phyloP scores from a whole-genome alignment of 2,888 invertebrate genomes.

The Schizotus pectinicornis region DNA sequence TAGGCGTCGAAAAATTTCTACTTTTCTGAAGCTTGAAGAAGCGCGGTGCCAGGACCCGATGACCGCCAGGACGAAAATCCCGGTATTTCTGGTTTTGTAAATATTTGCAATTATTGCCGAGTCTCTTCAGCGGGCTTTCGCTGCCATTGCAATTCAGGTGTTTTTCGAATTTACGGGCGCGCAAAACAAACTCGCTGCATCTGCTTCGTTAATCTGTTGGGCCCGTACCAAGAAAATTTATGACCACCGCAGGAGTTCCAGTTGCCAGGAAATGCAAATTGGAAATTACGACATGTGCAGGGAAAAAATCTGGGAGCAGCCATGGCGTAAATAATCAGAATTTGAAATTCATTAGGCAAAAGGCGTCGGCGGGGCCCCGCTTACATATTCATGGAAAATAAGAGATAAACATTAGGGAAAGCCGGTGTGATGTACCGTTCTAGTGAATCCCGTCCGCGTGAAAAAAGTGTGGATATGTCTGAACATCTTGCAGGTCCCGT shows the following conservation, averaged over 20 bases:
- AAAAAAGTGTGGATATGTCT: conserved; percentile 31
- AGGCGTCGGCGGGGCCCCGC: neutral
- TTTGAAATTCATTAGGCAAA: conserved; percentile 8
- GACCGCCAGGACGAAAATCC: too few species aligned
- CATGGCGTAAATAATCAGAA: neutral
- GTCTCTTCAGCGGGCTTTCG: too few species aligned
- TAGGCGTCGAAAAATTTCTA: too few species aligned
- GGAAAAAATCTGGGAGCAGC: neutral
- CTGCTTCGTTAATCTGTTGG: too few species aligned
- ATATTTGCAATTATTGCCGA: too few species aligned
- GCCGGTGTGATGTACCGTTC: conserved; percentile 6
- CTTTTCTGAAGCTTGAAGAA: too few species aligned
- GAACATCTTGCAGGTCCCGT: conserved; percentile 31
- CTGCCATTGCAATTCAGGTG: too few species aligned
- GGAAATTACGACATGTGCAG: conserved; percentile 4
- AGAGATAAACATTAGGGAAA: conserved; percentile 23
- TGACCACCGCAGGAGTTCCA: neutral
- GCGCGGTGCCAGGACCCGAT: too few species aligned
- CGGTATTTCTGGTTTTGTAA: too few species aligned
- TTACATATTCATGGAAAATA: conserved; percentile 25
- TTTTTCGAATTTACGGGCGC: too few species aligned
- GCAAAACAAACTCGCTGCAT: too few species aligned
- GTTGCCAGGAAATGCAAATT: conserved; percentile 2
- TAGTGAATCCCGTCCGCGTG: conserved; percentile 13
- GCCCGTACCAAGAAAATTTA: neutral